These are phyloP conservation scores for Pogonophryne albipinna DNA, from an alignment of 2,797 vertebrate genomes.

Conservation along the genomic window DNA sequence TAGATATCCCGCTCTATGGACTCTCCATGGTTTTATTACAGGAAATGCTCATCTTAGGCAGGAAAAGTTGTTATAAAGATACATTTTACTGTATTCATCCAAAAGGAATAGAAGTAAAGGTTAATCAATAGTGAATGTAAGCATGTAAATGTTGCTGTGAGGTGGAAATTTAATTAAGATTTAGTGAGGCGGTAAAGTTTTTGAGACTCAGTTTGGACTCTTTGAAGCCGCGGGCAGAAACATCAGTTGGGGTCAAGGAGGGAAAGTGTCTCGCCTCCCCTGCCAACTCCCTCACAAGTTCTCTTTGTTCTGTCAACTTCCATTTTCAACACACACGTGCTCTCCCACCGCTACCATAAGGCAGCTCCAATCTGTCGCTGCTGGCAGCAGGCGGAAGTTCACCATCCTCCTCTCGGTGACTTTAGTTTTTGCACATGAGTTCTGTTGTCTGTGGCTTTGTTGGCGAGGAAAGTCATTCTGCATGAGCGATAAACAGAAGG, in stretches of 20 bases:
- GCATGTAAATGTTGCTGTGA: neutral
- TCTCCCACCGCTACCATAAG: slow-evolving; percentile 70
- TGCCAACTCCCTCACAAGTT: slow-evolving; percentile 59
- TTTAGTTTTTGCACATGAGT: slow-evolving; percentile 26
- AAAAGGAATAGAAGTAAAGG: neutral
- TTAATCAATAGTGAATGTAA: neutral
- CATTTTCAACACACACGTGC: slow-evolving; percentile 28
- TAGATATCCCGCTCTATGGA: too few relatives aligned
- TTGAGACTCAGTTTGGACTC: slow-evolving; percentile 1
- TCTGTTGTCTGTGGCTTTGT: slow-evolving; percentile 44
- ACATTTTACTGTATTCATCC: slow-evolving; percentile 7
- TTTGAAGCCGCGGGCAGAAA: slow-evolving; percentile 47
- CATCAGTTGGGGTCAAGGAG: slow-evolving; percentile 39
- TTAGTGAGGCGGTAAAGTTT: neutral
- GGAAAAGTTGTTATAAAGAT: slow-evolving; percentile 14
- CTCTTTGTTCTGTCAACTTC: slow-evolving; percentile 70
- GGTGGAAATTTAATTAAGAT: slow-evolving; percentile 4
- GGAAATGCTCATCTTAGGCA: neutral
- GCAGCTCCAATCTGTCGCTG: slow-evolving; percentile 70
- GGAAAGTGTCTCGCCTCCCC: neutral
- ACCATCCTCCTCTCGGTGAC: slow-evolving; percentile 20
- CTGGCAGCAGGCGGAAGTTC: slow-evolving; percentile 52
- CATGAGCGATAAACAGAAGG: slow-evolving; percentile 20
- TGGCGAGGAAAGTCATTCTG: slow-evolving; percentile 40
- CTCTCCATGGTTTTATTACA: too few relatives aligned